A percentile compares a stretch with the other conserved stretches of the same genome.
Evolutionary conservation across 2,888 invertebrate genomes (phyloP).

Genomic region (Ametastegia equiseti): DNA sequence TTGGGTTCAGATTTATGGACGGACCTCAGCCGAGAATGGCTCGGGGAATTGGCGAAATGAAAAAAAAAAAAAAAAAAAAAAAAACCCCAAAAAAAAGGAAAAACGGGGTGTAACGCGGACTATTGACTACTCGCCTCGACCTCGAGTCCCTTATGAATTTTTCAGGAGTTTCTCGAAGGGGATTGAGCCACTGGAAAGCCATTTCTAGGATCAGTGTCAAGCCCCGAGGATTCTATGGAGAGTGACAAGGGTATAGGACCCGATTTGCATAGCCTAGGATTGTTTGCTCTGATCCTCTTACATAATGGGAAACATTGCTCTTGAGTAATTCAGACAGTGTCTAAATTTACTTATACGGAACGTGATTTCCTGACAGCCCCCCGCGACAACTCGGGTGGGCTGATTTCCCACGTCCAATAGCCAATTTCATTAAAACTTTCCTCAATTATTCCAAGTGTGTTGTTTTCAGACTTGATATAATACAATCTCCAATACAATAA

Average conservation of each 20-base stretch:
- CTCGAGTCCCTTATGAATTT: neutral
- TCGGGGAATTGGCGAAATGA: neutral
- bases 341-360: neutral
- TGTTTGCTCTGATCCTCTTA: slow-evolving; percentile 31
- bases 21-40: neutral
- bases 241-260: slow-evolving; percentile 21
- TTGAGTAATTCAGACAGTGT: neutral
- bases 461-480: neutral
- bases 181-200: slow-evolving; percentile 24
- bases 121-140: neutral
- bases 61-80: neutral
- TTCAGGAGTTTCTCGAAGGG: neutral
- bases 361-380: neutral
- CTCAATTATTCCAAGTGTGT: neutral
- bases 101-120: neutral
- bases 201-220: slow-evolving; percentile 14
- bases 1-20: slow-evolving; percentile 25
- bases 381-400: neutral
- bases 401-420: no score
- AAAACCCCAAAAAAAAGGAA: neutral
- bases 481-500: neutral
- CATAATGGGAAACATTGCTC: slow-evolving; percentile 33
- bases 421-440: neutral
- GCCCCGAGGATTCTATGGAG: neutral
- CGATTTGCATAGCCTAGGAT: slow-evolving; percentile 20